Evolutionary conservation across 1,140 invertebrate genomes (phyloP).

Genomic region (Drosophila nebulosa): DNA sequence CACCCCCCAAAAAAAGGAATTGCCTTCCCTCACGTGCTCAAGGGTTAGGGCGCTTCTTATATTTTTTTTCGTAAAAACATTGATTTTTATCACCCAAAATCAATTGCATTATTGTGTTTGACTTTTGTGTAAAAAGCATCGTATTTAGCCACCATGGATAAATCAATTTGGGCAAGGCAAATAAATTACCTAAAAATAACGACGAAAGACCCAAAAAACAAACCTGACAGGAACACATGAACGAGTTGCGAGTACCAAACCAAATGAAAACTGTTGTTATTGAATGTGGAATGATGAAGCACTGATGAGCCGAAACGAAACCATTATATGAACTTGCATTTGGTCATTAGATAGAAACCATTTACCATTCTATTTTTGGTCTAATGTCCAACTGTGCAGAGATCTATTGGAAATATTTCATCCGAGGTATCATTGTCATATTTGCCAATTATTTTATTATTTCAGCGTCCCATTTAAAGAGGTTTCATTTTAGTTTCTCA

Average conservation of each 20-base stretch:
- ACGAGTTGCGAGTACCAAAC: neutral
- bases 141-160: constrained; percentile 61
- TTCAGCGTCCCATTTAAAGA: too few species aligned
- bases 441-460: too few species aligned
- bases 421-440: too few species aligned
- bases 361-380: too few species aligned
- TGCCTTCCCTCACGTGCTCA: constrained; percentile 10
- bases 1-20: constrained; percentile 1
- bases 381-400: too few species aligned
- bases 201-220: constrained; percentile 11
- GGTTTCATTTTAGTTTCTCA: too few species aligned
- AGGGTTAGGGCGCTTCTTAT: constrained; percentile 43
- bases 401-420: neutral
- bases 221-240: neutral
- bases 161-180: constrained; percentile 58
- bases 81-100: constrained; percentile 78
- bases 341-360: too few species aligned
- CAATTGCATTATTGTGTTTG: constrained; percentile 75
- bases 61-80: constrained; percentile 56
- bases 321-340: too few species aligned
- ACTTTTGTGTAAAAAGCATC: constrained; percentile 29
- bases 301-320: too few species aligned
- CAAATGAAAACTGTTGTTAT: too few species aligned
- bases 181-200: constrained; percentile 6
- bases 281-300: too few species aligned